These are phyloP conservation scores for Drosophila albomicans DNA, from an alignment of 1,140 invertebrate species.

Conservation along the genomic window DNA sequence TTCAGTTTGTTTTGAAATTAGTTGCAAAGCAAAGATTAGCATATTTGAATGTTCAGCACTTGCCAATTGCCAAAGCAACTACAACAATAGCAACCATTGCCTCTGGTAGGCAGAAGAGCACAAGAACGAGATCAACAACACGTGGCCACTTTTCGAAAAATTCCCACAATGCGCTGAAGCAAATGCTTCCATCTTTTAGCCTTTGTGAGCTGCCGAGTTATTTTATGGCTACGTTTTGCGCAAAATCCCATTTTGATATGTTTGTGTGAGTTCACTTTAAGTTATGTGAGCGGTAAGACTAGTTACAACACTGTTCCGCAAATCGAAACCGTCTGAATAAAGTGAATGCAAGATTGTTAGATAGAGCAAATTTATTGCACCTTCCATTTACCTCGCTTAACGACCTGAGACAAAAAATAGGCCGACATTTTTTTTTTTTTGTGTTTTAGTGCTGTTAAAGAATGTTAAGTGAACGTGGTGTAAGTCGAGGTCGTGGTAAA, in stretches of 20 bases:
- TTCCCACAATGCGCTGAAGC: constrained; percentile 58
- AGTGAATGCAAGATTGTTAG: background rate
- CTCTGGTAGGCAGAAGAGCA: background rate
- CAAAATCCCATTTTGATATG: constrained; percentile 75
- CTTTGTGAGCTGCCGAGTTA: constrained; percentile 40
- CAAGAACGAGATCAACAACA: constrained; percentile 18
- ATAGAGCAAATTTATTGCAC: background rate
- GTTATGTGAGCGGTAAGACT: constrained; percentile 63
- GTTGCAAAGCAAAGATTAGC: constrained; percentile 51
- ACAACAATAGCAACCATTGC: constrained; percentile 29
- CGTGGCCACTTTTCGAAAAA: constrained; percentile 68
- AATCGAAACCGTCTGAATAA: constrained; percentile 10
- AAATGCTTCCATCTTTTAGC: constrained; percentile 15
- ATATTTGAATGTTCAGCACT: constrained; percentile 57
- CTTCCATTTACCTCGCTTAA: background rate
- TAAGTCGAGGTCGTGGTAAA: too few relatives aligned
- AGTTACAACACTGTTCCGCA: constrained; percentile 40
- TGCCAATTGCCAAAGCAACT: constrained; percentile 31
- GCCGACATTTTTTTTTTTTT: too few relatives aligned
- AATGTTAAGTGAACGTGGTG: too few relatives aligned
- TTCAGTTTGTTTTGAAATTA: constrained; percentile 20
- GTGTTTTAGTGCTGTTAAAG: too few relatives aligned
- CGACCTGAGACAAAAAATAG: too few relatives aligned
- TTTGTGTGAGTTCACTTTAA: constrained; percentile 59
- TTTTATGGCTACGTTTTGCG: constrained; percentile 67